Evolutionary conservation across 2,797 vertebrate species (phyloP), one percentile per base, ranked within the genome.

Genomic region (Dryobates pubescens): DNA sequence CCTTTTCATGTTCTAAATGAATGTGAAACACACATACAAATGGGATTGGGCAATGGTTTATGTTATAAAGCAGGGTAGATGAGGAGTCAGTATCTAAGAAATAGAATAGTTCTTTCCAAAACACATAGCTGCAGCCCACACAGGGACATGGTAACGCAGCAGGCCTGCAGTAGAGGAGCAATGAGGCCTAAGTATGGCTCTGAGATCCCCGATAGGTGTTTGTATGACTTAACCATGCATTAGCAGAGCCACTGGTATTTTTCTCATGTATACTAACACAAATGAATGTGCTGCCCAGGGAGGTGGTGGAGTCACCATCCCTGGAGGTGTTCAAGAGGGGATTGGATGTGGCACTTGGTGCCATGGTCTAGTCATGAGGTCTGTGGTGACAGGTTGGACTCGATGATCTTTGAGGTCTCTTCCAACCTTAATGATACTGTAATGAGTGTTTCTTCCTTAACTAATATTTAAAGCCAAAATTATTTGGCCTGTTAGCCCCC

Each of bases 121-220:
- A 22, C 18, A 29, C 0, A 0, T 6, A n/a, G 59, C 14, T 68
- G 45, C 64, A 71, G 65, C 36, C 34, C 19, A 1, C 51, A 18
- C 16, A 1, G 13, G 7, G 36, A 18, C 63, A 26, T 49, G 27
- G 56, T 12, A 2, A 20, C 14, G 45, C 7, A 68, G 62, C 9
- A 56, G n/a, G 26, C 27, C 15, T 36, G 4, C 18, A 15, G 54
- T 17, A 41, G 43, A 4, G 27, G 53, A 51, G 36, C 30, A 23
- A 0, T 30, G 29, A 17, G 49, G 16, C 65, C 70, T 58, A 23
- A 63, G 13, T 45, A 3, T 62, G 17, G 36, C 27, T 70, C 41
- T 58, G 18, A 58, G 69, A 15, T 53, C 67, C 19, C 34, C 51
- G 7, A 3, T 5, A 26, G 10, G 17, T 47, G 12, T 67, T 47